phyloP scores from a whole-genome alignment of 1,140 invertebrate genomes.

The Paraescarpia echinospica region DNA sequence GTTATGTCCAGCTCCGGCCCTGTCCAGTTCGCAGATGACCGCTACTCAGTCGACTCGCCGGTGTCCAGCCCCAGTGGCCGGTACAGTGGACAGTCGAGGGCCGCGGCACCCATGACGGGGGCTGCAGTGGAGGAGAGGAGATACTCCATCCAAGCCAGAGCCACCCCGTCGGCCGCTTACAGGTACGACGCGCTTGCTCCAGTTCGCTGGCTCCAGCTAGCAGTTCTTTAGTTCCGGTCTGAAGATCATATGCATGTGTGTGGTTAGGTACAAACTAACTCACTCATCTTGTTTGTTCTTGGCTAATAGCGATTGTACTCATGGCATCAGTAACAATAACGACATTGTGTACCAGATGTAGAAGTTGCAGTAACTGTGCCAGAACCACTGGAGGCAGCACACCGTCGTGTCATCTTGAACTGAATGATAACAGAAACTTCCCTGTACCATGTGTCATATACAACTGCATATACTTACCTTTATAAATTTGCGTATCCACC shows the following conservation, averaged over 20 bases:
- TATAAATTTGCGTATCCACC: too few species aligned
- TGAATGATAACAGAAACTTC: background rate
- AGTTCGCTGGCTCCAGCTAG: too few species aligned
- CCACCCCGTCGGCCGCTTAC: background rate
- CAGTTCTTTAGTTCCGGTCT: too few species aligned
- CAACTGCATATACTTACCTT: background rate
- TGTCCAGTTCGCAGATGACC: background rate
- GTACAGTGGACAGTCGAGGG: background rate
- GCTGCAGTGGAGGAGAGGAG: background rate
- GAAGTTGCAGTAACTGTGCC: background rate
- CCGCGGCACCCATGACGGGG: background rate
- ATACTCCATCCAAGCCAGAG: background rate
- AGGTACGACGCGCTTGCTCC: background rate
- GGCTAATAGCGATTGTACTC: too few species aligned
- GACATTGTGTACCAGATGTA: too few species aligned
- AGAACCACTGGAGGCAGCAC: background rate
- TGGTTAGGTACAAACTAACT: background rate
- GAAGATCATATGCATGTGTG: background rate
- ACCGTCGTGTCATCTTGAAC: background rate
- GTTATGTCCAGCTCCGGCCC: background rate
- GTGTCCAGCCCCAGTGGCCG: background rate
- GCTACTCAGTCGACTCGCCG: background rate
- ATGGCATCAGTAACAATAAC: too few species aligned
- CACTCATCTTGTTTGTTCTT: too few species aligned
- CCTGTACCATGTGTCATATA: background rate